Evolutionary conservation across 37 sponge, comb jelly and placozoan species (phyloP).

Genomic region (Tethya wilhelma): DNA sequence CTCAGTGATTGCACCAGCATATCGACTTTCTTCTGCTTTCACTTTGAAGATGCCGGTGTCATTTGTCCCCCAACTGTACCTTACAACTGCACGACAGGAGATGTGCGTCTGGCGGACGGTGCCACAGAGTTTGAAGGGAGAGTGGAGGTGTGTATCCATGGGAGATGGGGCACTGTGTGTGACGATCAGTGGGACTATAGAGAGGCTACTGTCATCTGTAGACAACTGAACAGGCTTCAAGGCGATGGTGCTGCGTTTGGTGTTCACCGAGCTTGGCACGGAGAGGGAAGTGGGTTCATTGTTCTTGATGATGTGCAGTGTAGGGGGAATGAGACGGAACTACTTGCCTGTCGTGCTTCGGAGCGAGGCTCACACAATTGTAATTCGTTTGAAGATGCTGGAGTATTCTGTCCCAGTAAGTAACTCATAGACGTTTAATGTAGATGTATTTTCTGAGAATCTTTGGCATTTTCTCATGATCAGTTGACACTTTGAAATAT

Average conservation of each 20-base stretch:
- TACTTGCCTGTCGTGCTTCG: slow-evolving; percentile 19
- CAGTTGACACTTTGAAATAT: too few relatives aligned
- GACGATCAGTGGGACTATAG: slow-evolving; percentile 17
- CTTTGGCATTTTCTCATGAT: too few relatives aligned
- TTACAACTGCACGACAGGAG: slow-evolving; percentile 26
- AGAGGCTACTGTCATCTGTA: slow-evolving; percentile 36
- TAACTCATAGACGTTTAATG: not conserved
- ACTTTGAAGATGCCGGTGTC: slow-evolving; percentile 44
- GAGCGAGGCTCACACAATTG: slow-evolving; percentile 34
- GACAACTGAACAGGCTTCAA: slow-evolving; percentile 6
- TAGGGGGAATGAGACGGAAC: slow-evolving; percentile 9
- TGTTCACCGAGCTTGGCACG: not conserved
- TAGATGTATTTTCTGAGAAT: not conserved
- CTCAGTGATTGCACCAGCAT: not conserved
- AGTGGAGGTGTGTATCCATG: slow-evolving; percentile 39
- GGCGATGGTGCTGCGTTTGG: slow-evolving; percentile 5
- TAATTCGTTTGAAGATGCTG: slow-evolving; percentile 24
- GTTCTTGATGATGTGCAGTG: slow-evolving; percentile 27
- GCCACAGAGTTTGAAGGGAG: slow-evolving; percentile 19
- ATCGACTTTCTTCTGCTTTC: slow-evolving; percentile 18
- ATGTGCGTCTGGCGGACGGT: slow-evolving; percentile 8
- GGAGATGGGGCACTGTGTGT: slow-evolving; percentile 39
- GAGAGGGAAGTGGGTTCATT: slow-evolving; percentile 17
- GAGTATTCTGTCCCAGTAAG: slow-evolving; percentile 46
- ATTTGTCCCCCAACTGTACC: slow-evolving; percentile 23